These are phyloP conservation scores for Julus scandinavius DNA, from an alignment of 2,888 invertebrate species.

Conservation along the genomic window DNA sequence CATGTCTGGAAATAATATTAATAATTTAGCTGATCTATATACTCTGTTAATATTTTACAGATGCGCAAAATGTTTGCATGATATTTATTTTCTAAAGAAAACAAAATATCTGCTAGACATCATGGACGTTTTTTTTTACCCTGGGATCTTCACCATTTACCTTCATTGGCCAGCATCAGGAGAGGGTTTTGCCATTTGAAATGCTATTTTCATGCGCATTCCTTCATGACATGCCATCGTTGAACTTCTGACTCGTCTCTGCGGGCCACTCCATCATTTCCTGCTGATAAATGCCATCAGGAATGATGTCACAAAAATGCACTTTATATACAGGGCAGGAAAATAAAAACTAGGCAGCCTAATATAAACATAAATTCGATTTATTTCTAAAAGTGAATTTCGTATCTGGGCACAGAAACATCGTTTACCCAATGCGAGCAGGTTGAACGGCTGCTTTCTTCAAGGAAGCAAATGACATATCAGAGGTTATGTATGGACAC, in stretches of 20 bases:
- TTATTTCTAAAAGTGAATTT: conserved; percentile 20
- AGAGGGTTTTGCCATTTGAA: background rate
- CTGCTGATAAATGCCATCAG: conserved; percentile 46
- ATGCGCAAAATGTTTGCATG: conserved; percentile 5
- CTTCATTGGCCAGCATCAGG: conserved; percentile 31
- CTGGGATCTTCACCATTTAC: background rate
- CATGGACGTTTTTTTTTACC: background rate
- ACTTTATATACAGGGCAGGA: conserved; percentile 36
- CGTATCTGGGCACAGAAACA: background rate
- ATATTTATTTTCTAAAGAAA: background rate
- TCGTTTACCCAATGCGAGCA: background rate
- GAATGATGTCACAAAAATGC: conserved; percentile 45
- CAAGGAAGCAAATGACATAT: background rate
- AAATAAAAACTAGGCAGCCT: conserved; percentile 20
- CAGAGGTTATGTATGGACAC: background rate
- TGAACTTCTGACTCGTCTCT: conserved; percentile 36
- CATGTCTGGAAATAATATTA: background rate
- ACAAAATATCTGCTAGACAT: background rate
- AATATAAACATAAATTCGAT: conserved; percentile 46
- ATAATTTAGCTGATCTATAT: background rate
- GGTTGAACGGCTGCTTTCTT: background rate
- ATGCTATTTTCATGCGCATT: background rate
- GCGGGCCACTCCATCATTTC: conserved; percentile 44
- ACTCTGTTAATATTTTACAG: background rate
- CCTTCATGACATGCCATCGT: conserved; percentile 22